These are phyloP conservation scores for Gnatocerus cornutus DNA, from an alignment of 2,888 invertebrate species.

Conservation along the genomic window DNA sequence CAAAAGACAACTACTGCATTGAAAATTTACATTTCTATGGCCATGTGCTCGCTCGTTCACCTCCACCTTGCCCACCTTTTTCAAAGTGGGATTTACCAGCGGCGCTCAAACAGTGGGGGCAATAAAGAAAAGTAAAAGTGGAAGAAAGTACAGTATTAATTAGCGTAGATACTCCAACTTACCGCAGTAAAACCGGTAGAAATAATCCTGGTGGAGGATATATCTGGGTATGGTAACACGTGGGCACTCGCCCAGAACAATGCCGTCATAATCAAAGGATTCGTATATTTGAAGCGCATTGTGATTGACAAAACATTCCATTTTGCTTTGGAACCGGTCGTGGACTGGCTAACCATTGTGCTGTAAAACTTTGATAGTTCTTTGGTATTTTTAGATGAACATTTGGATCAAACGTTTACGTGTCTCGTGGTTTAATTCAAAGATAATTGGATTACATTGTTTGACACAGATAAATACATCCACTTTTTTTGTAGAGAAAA, in stretches of 20 bases:
- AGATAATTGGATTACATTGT: slow-evolving; percentile 10
- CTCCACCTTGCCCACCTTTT: slow-evolving; percentile 48
- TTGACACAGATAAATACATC: too few species aligned
- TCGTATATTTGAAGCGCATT: slow-evolving; percentile 25
- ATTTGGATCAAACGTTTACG: slow-evolving; percentile 17
- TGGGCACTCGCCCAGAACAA: neutral
- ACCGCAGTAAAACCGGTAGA: slow-evolving; percentile 60
- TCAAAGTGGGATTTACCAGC: slow-evolving; percentile 41
- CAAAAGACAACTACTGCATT: slow-evolving; percentile 39
- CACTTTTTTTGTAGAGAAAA: too few species aligned
- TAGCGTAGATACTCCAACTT: slow-evolving; percentile 37
- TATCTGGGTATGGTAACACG: slow-evolving; percentile 5
- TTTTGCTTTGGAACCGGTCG: slow-evolving; percentile 18
- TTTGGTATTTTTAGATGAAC: slow-evolving; percentile 40
- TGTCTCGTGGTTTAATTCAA: neutral
- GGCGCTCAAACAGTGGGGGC: slow-evolving; percentile 24
- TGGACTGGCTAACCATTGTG: slow-evolving; percentile 18
- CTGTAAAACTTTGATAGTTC: slow-evolving; percentile 21
- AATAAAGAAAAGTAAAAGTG: too few species aligned
- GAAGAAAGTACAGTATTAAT: too few species aligned
- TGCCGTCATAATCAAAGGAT: slow-evolving; percentile 11
- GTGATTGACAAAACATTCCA: slow-evolving; percentile 42
- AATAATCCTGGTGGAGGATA: slow-evolving; percentile 59
- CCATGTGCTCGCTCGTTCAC: slow-evolving; percentile 48
- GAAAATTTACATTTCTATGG: slow-evolving; percentile 47